Conservation (phyloP, 2,888 invertebrate species). For the Cartodere bifasciata region DNA sequence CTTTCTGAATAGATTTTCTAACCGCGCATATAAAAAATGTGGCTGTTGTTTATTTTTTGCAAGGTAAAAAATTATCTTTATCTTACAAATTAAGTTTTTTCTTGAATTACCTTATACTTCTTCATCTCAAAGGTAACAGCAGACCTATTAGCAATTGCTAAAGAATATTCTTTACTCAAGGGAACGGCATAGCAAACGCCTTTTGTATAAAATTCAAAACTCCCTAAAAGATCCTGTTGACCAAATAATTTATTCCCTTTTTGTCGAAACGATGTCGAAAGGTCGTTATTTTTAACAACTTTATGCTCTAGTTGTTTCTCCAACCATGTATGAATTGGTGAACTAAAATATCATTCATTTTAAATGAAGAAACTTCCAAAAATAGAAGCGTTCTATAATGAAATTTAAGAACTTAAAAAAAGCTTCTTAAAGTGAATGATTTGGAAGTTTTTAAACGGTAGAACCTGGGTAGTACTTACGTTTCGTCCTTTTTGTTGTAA, state of each 20-base stretch:
- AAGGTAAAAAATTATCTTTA: too few relatives aligned
- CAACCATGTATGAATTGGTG: constrained; percentile 29
- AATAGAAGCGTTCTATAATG: neutral
- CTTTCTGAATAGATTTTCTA: too few relatives aligned
- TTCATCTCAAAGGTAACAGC: constrained; percentile 48
- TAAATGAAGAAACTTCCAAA: too few relatives aligned
- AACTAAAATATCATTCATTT: too few relatives aligned
- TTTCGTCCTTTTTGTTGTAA: too few relatives aligned
- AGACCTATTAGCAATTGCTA: constrained; percentile 58
- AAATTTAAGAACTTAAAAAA: constrained; percentile 2
- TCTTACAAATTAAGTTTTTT: too few relatives aligned
- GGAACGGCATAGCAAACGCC: constrained; percentile 47
- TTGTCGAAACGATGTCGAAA: constrained; percentile 32
- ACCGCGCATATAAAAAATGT: too few relatives aligned
- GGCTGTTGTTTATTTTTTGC: too few relatives aligned
- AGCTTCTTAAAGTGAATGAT: constrained; percentile 25
- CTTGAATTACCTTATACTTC: constrained; percentile 47
- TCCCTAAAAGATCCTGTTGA: constrained; percentile 38
- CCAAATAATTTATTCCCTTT: constrained; percentile 48
- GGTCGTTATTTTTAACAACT: constrained; percentile 25
- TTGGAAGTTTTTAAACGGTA: too few relatives aligned
- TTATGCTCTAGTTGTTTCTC: constrained; percentile 24
- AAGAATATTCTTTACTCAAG: constrained; percentile 42
- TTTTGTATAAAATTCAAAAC: constrained; percentile 47
- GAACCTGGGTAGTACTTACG: too few relatives aligned